Percentiles rank a stretch among this genome's conserved stretches.
phyloP scores from a whole-genome alignment of 2,888 invertebrate species.

The Heterodera filipjevi region DNA sequence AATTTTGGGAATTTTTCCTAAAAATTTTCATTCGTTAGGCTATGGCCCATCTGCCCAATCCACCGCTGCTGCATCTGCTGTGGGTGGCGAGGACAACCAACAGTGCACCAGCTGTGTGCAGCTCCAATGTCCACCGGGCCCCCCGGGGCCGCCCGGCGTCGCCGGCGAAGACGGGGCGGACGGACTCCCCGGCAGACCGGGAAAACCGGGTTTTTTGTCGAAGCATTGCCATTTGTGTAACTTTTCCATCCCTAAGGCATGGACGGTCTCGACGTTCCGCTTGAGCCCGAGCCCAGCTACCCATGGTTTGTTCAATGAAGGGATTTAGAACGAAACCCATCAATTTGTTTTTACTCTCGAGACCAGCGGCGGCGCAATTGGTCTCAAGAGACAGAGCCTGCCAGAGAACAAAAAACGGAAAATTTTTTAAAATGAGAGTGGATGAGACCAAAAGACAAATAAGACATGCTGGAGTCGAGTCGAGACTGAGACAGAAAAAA shows the following conservation, averaged over 20 bases:
- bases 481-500: not conserved
- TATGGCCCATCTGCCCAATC: not conserved
- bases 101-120: conserved; percentile 64
- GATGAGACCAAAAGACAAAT: too few species aligned
- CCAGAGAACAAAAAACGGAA: too few species aligned
- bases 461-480: too few species aligned
- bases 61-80: conserved; percentile 26
- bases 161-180: conserved; percentile 36
- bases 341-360: too few species aligned
- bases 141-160: conserved; percentile 64
- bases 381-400: too few species aligned
- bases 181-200: conserved; percentile 47
- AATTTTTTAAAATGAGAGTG: too few species aligned
- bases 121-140: conserved; percentile 63
- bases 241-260: conserved; percentile 44
- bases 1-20: not conserved
- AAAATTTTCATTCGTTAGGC: not conserved
- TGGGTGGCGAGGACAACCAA: conserved; percentile 46
- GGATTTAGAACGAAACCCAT: too few species aligned
- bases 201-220: conserved; percentile 52
- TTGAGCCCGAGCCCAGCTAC: conserved; percentile 64
- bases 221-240: not conserved
- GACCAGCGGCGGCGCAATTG: too few species aligned
- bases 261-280: conserved; percentile 63
- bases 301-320: conserved; percentile 55